Evolutionary conservation across 2,797 vertebrate genomes (phyloP).

Genomic region (Tenualosa ilisha): DNA sequence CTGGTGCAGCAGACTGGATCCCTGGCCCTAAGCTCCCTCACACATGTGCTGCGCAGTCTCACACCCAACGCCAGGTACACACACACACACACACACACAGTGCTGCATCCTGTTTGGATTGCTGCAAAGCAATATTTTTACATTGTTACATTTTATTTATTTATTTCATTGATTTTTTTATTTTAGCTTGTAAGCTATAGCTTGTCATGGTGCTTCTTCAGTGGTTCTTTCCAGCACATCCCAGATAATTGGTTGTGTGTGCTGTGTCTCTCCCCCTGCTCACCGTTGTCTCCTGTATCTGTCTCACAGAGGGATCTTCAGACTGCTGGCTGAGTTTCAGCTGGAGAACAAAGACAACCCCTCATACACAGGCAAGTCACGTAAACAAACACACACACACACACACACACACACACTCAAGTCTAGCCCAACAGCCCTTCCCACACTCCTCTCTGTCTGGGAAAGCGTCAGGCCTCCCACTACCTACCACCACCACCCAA

Average conservation of each 20-base stretch:
- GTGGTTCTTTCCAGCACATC: neutral
- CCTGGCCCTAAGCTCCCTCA: conserved; percentile 90
- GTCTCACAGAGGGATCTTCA: conserved; percentile 89
- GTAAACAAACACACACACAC: neutral
- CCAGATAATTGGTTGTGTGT: conserved; percentile 16
- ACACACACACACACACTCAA: neutral
- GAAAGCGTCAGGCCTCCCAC: neutral
- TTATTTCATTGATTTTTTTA: too few species aligned
- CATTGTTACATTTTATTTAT: too few species aligned
- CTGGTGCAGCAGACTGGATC: conserved; percentile 91
- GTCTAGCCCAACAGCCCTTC: neutral
- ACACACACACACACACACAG: conserved; percentile 6
- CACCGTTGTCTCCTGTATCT: neutral
- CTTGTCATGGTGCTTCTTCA: neutral
- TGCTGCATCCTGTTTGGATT: too few species aligned
- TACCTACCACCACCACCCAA: neutral
- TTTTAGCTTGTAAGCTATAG: neutral
- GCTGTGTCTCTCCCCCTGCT: neutral
- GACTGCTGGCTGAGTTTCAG: conserved; percentile 88
- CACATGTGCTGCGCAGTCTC: conserved; percentile 89
- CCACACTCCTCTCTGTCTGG: neutral
- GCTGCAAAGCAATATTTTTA: too few species aligned
- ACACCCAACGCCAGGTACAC: conserved; percentile 92
- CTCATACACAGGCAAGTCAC: conserved; percentile 78
- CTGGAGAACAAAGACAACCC: conserved; percentile 92